Evolutionary conservation across 2,797 vertebrate species (phyloP), one percentile per base, ranked within the genome.

Genomic region (Rhyacichthys aspro): DNA sequence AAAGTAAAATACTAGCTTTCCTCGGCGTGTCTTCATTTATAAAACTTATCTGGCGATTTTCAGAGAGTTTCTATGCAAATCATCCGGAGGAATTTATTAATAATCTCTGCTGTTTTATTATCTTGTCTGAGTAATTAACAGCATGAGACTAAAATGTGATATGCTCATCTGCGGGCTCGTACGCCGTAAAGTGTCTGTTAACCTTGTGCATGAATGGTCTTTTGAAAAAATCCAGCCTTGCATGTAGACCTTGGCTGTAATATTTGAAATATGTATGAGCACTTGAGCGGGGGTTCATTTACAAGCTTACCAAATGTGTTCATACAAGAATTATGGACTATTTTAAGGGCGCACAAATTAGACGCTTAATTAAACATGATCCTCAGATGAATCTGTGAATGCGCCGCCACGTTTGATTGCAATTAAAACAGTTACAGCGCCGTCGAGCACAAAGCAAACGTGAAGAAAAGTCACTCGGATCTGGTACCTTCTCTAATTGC

Each of bases 21-120:
- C 63, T 71, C 63, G 33, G 63, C 66, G 43, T 48, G 59, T 77
- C 78, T 83, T 76, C 54, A 81, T 83, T 76, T 72, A 66, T 72
- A 44, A 78, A 72, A 19, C 38, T 63, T 72, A 78, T 72, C 57
- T 79, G 76, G 48, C 53, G 50, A 42, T 69, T 62, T 11, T 7
- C 55, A 74, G 46, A 17, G 47, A 65, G 6, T 39, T 45, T 56
- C 39, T 65, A 74, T 75, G 66, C 43, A 60, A 43, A 74, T 70
- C 43, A 47, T 63, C 11, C 45, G 3, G 42, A 63, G 55, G 15
- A 53, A 28, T 50, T 63, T 67, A 43, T 61, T 68, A 63, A 67
- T 68, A 28, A 61, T 61, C 48, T 39, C 41, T 50, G 23, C 38
- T 57, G 36, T 52, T 65, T 75, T 43, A 47, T 57, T 61, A 38